Evolutionary conservation across 2,113 vertebrate genomes (phyloP).

Genomic region (Lamprotornis superbus): DNA sequence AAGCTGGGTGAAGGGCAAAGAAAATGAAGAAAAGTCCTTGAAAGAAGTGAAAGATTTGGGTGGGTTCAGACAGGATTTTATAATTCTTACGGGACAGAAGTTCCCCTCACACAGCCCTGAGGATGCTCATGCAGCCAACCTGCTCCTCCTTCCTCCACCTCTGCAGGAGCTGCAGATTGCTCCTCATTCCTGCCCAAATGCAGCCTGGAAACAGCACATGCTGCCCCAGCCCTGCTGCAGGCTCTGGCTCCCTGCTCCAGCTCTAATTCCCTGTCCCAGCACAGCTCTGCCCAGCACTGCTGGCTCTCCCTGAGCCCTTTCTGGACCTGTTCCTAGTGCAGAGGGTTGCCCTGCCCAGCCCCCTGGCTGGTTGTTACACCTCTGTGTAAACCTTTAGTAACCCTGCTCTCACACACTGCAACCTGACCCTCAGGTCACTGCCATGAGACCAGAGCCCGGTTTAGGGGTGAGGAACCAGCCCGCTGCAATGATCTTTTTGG

Average conservation of each 20-base stretch:
- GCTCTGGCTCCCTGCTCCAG: not conserved
- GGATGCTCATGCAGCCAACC: not conserved
- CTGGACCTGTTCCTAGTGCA: not conserved
- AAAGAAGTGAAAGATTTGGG: not conserved
- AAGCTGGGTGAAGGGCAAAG: not conserved
- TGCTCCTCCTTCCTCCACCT: not conserved
- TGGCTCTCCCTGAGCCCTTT: not conserved
- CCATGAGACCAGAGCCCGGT: not conserved
- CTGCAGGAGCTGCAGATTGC: not conserved
- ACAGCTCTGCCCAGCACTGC: fast-evolving
- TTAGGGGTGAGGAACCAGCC: not conserved
- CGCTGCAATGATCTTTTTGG: not conserved
- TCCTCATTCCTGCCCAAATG: not conserved
- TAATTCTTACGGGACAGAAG: not conserved
- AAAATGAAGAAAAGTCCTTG: not conserved
- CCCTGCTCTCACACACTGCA: not conserved
- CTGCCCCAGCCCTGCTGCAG: not conserved
- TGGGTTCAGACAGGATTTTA: not conserved
- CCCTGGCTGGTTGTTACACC: not conserved
- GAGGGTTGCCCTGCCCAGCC: not conserved
- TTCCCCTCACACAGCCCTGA: fast-evolving
- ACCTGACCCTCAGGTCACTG: not conserved
- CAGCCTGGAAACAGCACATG: not conserved
- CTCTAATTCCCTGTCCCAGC: not conserved
- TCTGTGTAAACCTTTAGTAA: not conserved